phyloP scores from a whole-genome alignment of 2,797 vertebrate genomes.

The Amniataba percoides region DNA sequence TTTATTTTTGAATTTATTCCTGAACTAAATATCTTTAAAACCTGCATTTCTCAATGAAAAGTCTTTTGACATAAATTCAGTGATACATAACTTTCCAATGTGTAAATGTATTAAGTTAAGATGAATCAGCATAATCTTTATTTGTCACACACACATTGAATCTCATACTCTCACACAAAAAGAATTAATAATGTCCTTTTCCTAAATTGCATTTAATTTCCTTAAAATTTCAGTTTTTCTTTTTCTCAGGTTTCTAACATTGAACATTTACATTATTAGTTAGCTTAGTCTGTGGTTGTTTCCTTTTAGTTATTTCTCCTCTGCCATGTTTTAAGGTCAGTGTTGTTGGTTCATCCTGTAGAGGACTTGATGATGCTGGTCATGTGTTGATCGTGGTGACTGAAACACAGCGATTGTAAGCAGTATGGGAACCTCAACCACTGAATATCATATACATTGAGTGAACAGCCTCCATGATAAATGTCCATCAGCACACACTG shows the following conservation, averaged over 20 bases:
- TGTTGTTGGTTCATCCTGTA: not conserved
- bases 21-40: too few species aligned
- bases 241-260: not conserved
- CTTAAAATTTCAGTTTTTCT: not conserved
- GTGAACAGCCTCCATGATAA: not conserved
- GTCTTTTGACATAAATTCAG: too few species aligned
- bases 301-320: not conserved
- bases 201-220: not conserved
- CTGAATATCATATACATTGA: not conserved
- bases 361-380: not conserved
- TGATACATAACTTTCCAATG: too few species aligned
- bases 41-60: too few species aligned
- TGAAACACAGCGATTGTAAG: not conserved
- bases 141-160: not conserved
- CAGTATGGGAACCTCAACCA: not conserved
- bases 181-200: not conserved
- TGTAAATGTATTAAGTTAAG: too few species aligned
- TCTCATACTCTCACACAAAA: not conserved
- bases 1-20: too few species aligned
- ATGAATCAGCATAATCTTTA: too few species aligned
- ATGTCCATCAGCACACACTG: slow-evolving; percentile 9
- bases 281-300: not conserved
- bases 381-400: not conserved
- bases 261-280: not conserved
- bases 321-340: not conserved